Base-by-base conservation (phyloP, 2,113 vertebrate species). In the Cyanoliseus patagonus region DNA sequence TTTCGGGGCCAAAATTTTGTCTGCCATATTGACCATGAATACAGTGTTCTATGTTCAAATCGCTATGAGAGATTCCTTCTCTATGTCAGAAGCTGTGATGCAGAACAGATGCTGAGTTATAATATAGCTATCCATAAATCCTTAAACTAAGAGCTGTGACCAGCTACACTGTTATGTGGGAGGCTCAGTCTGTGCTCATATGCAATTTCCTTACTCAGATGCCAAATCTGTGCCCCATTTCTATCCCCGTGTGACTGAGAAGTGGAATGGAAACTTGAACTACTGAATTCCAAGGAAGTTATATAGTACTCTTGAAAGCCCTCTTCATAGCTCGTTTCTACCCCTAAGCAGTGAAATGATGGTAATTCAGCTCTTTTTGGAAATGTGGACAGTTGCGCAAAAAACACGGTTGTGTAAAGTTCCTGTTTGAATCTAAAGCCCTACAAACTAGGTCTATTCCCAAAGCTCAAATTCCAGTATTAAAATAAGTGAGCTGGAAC, bases 51-150 rank as follows among this genome's bases (percentile, higher is more conserved):
- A 95, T 80, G 37, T 41, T 84, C 30, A 81, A 74, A 86, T 55
- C 46, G 41, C 79, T 90, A 76, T 85, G 85, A 51, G 80, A 93
- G 63, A 67, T 70, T 88, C 30, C 17, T 87, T 92, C 59, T 87
- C 28, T 25, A 9, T 70, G 53, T 80, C 72, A 85, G 53, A 92
- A 77, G 10, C 6, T 69, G 55, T 83, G 84, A 95, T 88, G 82
- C n/a, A 97, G 67, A 97, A 93, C 94, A 94, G 90, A 92, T 95
- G 91, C 57, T 79, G 82, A 85, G 81, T 88, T 31, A 88, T 64
- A 69, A 86, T 77, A 90, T 30, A 90, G 59, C 72, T 51, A 88
- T 76, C 85, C 64, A 73, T 66, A 96, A 94, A 94, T 83, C 53
- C 75, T 92, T 77, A 75, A 91, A 37, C 73, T 80, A 51, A 79